These are phyloP conservation scores for Gymnothorax reevesii DNA, from an alignment of 2,797 vertebrate species.

Conservation along the genomic window DNA sequence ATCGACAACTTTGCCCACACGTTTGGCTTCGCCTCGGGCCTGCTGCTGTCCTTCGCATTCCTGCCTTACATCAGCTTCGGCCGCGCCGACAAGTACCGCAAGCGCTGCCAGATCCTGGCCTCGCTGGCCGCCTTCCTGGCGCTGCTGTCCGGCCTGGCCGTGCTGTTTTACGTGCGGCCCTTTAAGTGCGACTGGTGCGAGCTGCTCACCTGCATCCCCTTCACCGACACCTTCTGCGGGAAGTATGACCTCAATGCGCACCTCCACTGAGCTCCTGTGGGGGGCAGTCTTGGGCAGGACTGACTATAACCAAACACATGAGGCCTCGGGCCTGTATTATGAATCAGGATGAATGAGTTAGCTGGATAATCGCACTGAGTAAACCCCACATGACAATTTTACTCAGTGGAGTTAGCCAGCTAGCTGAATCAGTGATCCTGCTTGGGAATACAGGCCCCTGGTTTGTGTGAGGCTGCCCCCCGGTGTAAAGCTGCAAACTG, in stretches of 20 bases:
- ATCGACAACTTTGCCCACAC: conserved; percentile 98
- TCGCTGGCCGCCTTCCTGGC: conserved; percentile 91
- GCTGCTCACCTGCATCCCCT: conserved; percentile 96
- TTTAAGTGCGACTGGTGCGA: conserved; percentile 97
- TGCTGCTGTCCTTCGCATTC: conserved; percentile 97
- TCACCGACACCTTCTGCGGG: conserved; percentile 99
- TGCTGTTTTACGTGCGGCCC: conserved; percentile 93
- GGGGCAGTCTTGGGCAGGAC: conserved; percentile 14
- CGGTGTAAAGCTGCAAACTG: conserved; percentile 58
- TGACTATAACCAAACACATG: not conserved
- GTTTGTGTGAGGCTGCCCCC: not conserved
- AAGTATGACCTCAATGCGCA: conserved; percentile 98
- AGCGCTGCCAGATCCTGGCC: conserved; percentile 94
- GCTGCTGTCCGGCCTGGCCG: conserved; percentile 90
- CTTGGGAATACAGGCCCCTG: too few species aligned
- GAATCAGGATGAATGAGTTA: too few species aligned
- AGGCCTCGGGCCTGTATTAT: not conserved
- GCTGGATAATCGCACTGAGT: too few species aligned
- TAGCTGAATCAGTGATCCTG: too few species aligned
- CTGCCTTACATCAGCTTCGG: conserved; percentile 98
- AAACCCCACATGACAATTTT: too few species aligned
- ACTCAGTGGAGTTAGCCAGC: too few species aligned
- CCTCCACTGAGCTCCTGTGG: conserved; percentile 80
- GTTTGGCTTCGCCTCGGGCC: conserved; percentile 92
- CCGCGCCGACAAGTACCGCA: conserved; percentile 94